Conservation (phyloP, 2,888 invertebrate genomes). For the Pandemis cinnamomeana region DNA sequence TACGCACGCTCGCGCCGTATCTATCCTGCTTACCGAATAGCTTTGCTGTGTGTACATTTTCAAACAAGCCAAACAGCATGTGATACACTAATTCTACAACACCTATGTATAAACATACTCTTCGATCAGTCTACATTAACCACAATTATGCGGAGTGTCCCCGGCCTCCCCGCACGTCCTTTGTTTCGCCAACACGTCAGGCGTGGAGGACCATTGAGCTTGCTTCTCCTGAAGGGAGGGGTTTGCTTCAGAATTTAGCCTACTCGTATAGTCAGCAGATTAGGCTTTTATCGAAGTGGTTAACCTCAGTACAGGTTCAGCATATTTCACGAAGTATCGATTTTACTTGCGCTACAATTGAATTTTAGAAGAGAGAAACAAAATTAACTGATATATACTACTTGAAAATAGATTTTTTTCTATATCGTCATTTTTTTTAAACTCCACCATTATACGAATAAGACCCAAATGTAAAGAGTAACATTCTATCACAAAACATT, state of each 20-base stretch:
- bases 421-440: no score
- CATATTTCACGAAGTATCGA: background rate
- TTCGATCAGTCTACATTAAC: conserved; percentile 16
- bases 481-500: background rate
- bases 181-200: conserved; percentile 72
- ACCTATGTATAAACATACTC: background rate
- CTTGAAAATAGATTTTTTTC: no score
- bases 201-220: conserved; percentile 63
- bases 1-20: no score
- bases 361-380: no score
- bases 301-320: background rate
- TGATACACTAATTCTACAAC: background rate
- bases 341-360: background rate
- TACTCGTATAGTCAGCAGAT: conserved; percentile 1
- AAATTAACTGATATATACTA: no score
- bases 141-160: conserved; percentile 35
- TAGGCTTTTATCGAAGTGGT: background rate
- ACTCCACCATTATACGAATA: no score
- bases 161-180: conserved; percentile 44
- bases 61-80: no score
- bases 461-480: no score
- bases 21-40: no score
- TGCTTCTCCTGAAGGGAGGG: conserved; percentile 4
- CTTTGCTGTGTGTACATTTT: no score
- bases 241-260: background rate